These are phyloP conservation scores for Holocentrus rufus DNA, from an alignment of 2,797 vertebrate genomes.

Conservation along the genomic window DNA sequence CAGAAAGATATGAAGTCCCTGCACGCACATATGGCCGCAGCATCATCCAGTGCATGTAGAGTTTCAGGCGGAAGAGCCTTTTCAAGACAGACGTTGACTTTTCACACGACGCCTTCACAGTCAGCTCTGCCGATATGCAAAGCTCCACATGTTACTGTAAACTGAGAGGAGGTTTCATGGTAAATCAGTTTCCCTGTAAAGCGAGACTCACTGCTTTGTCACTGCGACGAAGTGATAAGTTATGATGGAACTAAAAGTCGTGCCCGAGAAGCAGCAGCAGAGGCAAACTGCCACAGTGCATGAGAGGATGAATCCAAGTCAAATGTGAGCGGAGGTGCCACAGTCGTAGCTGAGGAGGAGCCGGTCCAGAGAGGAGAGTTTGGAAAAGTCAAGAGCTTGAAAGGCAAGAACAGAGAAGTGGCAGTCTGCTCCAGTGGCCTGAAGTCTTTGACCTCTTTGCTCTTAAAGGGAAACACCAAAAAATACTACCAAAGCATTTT, in stretches of 20 bases:
- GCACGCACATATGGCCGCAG: neutral
- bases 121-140: neutral
- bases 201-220: neutral
- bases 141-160: neutral
- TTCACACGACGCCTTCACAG: neutral
- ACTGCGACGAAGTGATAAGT: slow-evolving; percentile 11
- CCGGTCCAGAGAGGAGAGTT: slow-evolving; percentile 6
- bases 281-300: neutral
- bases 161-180: neutral
- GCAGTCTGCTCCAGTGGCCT: slow-evolving; percentile 7
- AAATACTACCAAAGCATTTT: neutral
- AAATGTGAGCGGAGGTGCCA: neutral
- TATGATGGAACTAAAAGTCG: neutral
- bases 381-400: slow-evolving; percentile 6
- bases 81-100: neutral
- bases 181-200: neutral
- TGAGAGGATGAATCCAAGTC: neutral
- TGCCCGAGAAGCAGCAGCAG: neutral
- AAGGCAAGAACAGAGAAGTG: slow-evolving; percentile 4
- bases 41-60: neutral
- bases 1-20: neutral
- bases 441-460: slow-evolving; percentile 9
- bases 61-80: neutral
- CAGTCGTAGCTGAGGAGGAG: neutral
- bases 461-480: neutral